phyloP scores from a whole-genome alignment of 2,113 vertebrate genomes.

The Podocnemis expansa region DNA sequence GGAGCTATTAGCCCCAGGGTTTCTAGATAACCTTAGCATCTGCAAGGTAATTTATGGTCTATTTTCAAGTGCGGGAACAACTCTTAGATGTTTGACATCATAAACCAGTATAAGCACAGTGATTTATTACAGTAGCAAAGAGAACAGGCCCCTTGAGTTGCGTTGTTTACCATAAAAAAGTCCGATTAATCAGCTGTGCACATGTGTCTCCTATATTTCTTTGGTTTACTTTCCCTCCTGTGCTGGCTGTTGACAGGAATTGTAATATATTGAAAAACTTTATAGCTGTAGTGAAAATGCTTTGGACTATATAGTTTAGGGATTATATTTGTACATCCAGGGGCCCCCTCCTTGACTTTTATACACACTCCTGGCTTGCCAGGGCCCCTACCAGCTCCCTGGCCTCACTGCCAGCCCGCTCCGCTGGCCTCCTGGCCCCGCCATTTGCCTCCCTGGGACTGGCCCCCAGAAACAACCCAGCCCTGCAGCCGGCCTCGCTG shows the following conservation, averaged over 20 bases:
- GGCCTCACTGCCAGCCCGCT: no score
- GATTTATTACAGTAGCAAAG: constrained; percentile 45
- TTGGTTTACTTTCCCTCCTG: constrained; percentile 25
- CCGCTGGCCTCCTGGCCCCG: no score
- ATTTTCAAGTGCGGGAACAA: constrained; percentile 27
- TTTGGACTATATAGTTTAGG: neutral
- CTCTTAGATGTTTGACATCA: constrained; percentile 58
- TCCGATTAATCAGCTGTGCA: constrained; percentile 13
- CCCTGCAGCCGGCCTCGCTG: no score
- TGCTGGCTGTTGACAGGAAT: constrained; percentile 17
- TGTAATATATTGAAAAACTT: neutral
- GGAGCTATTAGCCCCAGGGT: neutral
- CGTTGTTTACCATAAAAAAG: constrained; percentile 36
- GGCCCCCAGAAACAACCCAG: no score
- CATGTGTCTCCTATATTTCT: constrained; percentile 39
- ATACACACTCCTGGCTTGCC: no score
- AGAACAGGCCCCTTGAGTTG: constrained; percentile 30
- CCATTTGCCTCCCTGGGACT: no score
- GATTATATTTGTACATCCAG: constrained; percentile 9
- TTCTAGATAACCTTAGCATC: constrained; percentile 15
- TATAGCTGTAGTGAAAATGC: constrained; percentile 14
- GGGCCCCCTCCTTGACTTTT: no score
- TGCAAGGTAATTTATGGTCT: constrained; percentile 52
- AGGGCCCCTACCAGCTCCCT: no score
- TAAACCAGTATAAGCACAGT: neutral